These are phyloP conservation scores for Atractosteus spatula DNA, from an alignment of 2,113 vertebrate genomes.

Conservation along the genomic window DNA sequence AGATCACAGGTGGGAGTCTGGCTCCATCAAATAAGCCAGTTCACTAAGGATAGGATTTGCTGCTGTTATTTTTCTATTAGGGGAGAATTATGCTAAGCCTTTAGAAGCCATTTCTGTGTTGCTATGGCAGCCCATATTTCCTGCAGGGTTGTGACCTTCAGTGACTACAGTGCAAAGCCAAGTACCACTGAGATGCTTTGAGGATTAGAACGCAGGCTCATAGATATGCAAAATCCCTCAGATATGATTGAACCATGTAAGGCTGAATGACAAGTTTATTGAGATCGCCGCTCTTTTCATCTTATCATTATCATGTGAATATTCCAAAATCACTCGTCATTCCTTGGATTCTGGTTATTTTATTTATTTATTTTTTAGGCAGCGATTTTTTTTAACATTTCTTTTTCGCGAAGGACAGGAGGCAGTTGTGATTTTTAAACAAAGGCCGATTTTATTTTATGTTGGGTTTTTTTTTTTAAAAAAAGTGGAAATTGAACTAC, in stretches of 20 bases:
- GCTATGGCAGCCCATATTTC: constrained; percentile 96
- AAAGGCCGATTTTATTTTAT: too few species aligned
- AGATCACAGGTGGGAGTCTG: constrained; percentile 84
- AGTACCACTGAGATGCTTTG: constrained; percentile 83
- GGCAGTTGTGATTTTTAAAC: too few species aligned
- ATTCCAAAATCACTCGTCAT: constrained; percentile 58
- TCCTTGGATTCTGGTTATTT: constrained; percentile 47
- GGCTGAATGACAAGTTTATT: constrained; percentile 68
- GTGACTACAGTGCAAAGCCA: constrained; percentile 95
- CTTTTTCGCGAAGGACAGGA: too few species aligned
- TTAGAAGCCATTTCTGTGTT: constrained; percentile 96
- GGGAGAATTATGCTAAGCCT: constrained; percentile 93
- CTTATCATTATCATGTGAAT: constrained; percentile 61
- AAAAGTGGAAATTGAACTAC: too few species aligned
- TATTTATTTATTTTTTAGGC: constrained; percentile 37
- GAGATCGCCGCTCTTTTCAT: constrained; percentile 58
- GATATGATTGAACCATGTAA: constrained; percentile 69
- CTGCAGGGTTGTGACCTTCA: constrained; percentile 96
- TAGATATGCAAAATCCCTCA: constrained; percentile 85
- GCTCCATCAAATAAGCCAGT: constrained; percentile 80
- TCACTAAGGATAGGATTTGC: constrained; percentile 94
- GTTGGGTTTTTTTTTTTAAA: too few species aligned
- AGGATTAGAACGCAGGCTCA: constrained; percentile 92
- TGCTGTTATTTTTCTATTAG: constrained; percentile 98
- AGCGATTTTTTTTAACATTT: too few species aligned